Evolutionary conservation across 2,888 invertebrate species (phyloP).

Genomic region (Agrilus mali): DNA sequence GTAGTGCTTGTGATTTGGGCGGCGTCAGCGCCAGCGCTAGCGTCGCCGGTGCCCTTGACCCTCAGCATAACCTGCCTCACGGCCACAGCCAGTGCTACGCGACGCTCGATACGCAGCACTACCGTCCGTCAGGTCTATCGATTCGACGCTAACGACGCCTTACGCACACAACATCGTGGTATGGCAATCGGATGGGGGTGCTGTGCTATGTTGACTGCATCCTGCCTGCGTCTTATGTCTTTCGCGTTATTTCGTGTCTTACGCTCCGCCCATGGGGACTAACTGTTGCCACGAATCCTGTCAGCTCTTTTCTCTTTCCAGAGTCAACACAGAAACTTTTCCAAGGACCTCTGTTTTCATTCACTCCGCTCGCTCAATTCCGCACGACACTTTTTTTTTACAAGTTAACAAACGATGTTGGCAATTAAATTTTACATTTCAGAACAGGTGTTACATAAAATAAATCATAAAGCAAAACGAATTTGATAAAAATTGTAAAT

Average conservation of each 20-base stretch:
- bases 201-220: conserved; percentile 20
- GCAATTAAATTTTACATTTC: too few relatives aligned
- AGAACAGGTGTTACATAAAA: too few relatives aligned
- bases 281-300: conserved; percentile 5
- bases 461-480: too few relatives aligned
- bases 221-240: conserved; percentile 48
- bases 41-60: conserved; percentile 31
- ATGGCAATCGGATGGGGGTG: conserved; percentile 12
- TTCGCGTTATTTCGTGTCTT: conserved; percentile 27
- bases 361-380: too few relatives aligned
- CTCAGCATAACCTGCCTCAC: conserved; percentile 35
- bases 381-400: too few relatives aligned
- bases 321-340: conserved; percentile 4
- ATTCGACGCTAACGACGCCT: conserved; percentile 26
- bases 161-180: conserved; percentile 15
- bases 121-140: conserved; percentile 16
- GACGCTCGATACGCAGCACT: conserved; percentile 7
- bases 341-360: too few relatives aligned
- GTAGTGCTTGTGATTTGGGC: conserved; percentile 21
- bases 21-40: conserved; percentile 25
- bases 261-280: conserved; percentile 21
- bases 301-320: conserved; percentile 15
- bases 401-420: too few relatives aligned
- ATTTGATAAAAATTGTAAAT: too few relatives aligned
- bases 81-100: conserved; percentile 17